Percentiles rank a stretch among this genome's conserved stretches.
These are phyloP conservation scores for Tetanocera ferruginea DNA, from an alignment of 2,888 invertebrate genomes.

Conservation along the genomic window DNA sequence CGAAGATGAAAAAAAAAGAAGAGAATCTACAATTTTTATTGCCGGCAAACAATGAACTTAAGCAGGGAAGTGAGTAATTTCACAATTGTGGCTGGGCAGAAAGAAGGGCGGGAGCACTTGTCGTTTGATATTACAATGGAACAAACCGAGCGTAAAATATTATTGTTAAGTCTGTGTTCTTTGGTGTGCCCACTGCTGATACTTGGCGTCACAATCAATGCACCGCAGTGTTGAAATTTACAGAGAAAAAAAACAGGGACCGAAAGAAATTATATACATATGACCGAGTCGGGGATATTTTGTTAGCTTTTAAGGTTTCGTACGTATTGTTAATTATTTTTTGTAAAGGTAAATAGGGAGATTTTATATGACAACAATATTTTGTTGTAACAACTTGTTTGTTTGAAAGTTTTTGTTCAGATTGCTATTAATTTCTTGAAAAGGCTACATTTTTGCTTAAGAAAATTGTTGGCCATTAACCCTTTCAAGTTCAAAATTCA, in stretches of 20 bases:
- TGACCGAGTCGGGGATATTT: too few relatives aligned
- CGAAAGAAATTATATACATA: background rate
- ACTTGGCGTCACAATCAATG: background rate
- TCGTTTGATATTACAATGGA: conserved; percentile 51
- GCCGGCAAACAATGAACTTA: conserved; percentile 45
- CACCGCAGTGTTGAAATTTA: too few relatives aligned
- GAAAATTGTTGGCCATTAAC: too few relatives aligned
- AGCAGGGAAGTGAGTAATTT: conserved; percentile 35
- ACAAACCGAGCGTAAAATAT: conserved; percentile 68
- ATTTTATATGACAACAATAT: too few relatives aligned
- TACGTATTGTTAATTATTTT: too few relatives aligned
- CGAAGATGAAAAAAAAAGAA: conserved; percentile 12
- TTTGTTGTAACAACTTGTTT: too few relatives aligned
- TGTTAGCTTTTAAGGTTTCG: too few relatives aligned
- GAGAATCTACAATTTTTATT: conserved; percentile 46
- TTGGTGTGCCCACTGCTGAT: conserved; percentile 50
- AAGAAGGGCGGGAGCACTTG: conserved; percentile 41
- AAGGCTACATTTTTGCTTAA: too few relatives aligned
- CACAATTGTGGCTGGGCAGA: conserved; percentile 18
- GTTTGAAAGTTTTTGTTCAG: too few relatives aligned
- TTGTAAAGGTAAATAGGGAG: too few relatives aligned
- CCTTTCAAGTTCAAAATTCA: too few relatives aligned
- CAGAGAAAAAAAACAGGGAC: background rate
- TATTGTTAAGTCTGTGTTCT: conserved; percentile 54
- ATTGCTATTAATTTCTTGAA: too few relatives aligned